Evolutionary conservation across 2,888 invertebrate species (phyloP).

Genomic region (Pseudococcus jackbeardsleyi): DNA sequence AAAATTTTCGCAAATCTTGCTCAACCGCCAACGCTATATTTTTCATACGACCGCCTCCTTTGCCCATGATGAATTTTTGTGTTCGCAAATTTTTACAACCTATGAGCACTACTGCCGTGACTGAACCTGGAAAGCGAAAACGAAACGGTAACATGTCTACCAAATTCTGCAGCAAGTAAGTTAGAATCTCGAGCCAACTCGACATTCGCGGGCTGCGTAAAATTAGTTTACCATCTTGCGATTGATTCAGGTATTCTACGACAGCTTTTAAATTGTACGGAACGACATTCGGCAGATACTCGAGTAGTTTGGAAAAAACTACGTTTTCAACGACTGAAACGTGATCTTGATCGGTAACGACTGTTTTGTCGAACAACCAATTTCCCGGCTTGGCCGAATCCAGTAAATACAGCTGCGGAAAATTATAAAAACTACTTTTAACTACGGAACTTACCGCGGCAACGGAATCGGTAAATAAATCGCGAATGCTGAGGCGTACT

Average conservation of each 20-base stretch:
- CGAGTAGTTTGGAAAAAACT: constrained; percentile 86
- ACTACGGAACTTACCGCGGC: no score
- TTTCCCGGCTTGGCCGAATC: constrained; percentile 76
- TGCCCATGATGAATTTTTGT: constrained; percentile 78
- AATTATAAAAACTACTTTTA: constrained; percentile 38
- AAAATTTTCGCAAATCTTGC: constrained; percentile 77
- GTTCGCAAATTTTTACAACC: constrained; percentile 77
- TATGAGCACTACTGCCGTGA: constrained; percentile 75
- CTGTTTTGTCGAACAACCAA: constrained; percentile 77
- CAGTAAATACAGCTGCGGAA: constrained; percentile 77
- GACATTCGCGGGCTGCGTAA: not conserved
- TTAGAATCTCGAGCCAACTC: no score
- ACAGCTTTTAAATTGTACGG: constrained; percentile 82
- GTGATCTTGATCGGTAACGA: constrained; percentile 82
- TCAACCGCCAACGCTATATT: constrained; percentile 79
- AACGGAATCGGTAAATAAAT: no score
- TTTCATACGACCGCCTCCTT: constrained; percentile 78
- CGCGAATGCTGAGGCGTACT: no score
- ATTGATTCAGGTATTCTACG: constrained; percentile 78
- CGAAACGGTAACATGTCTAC: not conserved
- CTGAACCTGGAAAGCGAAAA: constrained; percentile 70
- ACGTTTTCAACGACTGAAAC: constrained; percentile 80
- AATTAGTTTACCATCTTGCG: constrained; percentile 72
- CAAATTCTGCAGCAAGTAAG: no score
- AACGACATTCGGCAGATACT: constrained; percentile 86